Evolutionary conservation across 2,113 vertebrate species (phyloP), one percentile per base, ranked within the genome.

Genomic region (Hyperoodon ampullatus): DNA sequence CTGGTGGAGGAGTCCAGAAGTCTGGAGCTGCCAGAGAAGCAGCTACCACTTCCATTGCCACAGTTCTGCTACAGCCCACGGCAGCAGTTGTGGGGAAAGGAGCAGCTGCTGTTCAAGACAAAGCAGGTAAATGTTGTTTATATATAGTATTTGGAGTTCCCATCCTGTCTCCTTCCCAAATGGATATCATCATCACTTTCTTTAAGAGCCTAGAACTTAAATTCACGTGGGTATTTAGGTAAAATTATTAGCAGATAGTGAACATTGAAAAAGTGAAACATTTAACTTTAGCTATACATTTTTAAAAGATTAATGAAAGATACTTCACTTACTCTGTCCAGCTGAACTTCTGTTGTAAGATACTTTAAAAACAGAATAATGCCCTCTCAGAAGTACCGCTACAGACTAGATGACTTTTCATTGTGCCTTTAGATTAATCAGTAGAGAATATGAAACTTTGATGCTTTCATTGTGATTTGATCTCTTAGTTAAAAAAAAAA

Each of bases 71-170:
- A 1, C 98, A 98, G 94, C 65, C 98, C 60, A 66, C 94, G 13
- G 70, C 98, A 10, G 39, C 98, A 30, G 95, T 92, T 84, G 98
- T 98, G 74, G 98, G 87, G 78, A 99, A 97, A 95, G 98, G 97
- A 90, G 42, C 72, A 39, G 98, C 90, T 11, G 55, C 96, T 81
- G 81, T 97, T 90, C 96, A 96, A 71, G 98, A 99, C 53, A 98
- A 98, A 98, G 94, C 98, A 97, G 99, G 99, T 99, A 98, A 88
- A 19, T 71, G 21, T 61, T 44, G 21, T 60, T 61, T 80, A 6
- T 19, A 21, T 15, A 0, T 8, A 12, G 14, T 65, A 9, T 60
- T 55, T 55, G 50, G 30, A 33, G 33, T 50, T 72, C 21, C 28
- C 50, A 28, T 8, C 66, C 18, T 30, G 8, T 33, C 15, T 53